Conservation (phyloP, 2,113 vertebrate genomes). For the Chroicocephalus ridibundus region DNA sequence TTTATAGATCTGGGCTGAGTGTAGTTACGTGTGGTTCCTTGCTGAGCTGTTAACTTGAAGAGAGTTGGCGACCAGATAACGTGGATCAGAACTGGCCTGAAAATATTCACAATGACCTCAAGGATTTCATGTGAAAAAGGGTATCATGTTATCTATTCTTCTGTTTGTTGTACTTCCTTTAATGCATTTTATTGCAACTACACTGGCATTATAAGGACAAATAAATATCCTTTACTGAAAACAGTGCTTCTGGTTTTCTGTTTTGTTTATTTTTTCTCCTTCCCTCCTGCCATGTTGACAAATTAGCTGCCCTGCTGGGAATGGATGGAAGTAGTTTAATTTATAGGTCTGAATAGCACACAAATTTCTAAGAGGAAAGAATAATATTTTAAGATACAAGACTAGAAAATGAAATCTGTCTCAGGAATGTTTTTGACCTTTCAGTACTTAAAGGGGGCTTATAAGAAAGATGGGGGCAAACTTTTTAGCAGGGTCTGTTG, state of each 20-base stretch:
- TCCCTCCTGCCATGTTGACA: background rate
- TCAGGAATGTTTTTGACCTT: background rate
- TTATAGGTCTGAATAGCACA: background rate
- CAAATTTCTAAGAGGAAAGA: background rate
- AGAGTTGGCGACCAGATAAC: background rate
- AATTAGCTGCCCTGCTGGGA: background rate
- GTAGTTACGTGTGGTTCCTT: background rate
- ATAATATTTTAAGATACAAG: background rate
- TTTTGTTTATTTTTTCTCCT: background rate
- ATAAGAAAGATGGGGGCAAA: background rate
- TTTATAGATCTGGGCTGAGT: background rate
- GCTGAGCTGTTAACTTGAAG: background rate
- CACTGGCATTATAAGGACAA: background rate
- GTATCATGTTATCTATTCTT: background rate
- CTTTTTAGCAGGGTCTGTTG: background rate
- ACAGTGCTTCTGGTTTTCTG: background rate
- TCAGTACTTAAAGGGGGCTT: background rate
- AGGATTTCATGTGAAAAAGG: background rate
- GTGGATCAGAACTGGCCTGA: background rate
- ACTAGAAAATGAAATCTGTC: background rate
- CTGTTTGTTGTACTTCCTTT: background rate
- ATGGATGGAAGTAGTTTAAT: background rate
- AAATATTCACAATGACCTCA: background rate
- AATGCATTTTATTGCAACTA: background rate
- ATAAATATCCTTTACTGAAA: background rate